These are phyloP conservation scores for Hetaerina titia DNA, from an alignment of 2,888 invertebrate species.

Conservation along the genomic window DNA sequence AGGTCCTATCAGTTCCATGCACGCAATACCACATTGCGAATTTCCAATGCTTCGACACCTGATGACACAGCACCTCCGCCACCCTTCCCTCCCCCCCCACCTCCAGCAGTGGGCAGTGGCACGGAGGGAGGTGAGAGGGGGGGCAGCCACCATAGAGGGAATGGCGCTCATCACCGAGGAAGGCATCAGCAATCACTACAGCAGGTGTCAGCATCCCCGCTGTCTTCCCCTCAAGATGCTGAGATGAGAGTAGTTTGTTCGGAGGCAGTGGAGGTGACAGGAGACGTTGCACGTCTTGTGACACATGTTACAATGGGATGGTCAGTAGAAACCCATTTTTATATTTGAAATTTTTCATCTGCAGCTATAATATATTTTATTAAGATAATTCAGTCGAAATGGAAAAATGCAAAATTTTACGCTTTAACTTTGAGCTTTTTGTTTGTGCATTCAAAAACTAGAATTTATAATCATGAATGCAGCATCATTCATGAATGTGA, in stretches of 20 bases:
- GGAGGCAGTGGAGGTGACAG: slow-evolving; percentile 80
- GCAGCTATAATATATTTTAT: no score
- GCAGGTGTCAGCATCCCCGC: slow-evolving; percentile 78
- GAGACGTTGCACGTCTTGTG: slow-evolving; percentile 80
- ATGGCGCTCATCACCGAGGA: slow-evolving; percentile 73
- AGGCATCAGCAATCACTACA: slow-evolving; percentile 76
- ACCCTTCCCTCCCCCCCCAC: slow-evolving; percentile 52
- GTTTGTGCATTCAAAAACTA: neutral
- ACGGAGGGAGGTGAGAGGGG: slow-evolving; percentile 68
- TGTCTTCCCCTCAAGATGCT: slow-evolving; percentile 43
- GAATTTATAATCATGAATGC: no score
- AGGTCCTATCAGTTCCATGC: slow-evolving; percentile 92
- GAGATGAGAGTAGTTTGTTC: slow-evolving; percentile 85
- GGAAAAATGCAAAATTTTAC: neutral
- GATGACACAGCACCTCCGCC: slow-evolving; percentile 52
- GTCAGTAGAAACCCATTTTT: slow-evolving; percentile 77
- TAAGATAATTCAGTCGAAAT: no score
- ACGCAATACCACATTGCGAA: slow-evolving; percentile 86
- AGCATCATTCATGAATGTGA: no score
- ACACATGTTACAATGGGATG: slow-evolving; percentile 88
- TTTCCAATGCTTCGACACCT: slow-evolving; percentile 79
- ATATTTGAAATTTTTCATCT: no score
- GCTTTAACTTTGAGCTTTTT: neutral
- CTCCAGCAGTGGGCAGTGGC: slow-evolving; percentile 58
- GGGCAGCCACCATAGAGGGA: slow-evolving; percentile 64